Evolutionary conservation across 2,113 vertebrate genomes (phyloP).

Genomic region (Onychostruthus taczanowskii): DNA sequence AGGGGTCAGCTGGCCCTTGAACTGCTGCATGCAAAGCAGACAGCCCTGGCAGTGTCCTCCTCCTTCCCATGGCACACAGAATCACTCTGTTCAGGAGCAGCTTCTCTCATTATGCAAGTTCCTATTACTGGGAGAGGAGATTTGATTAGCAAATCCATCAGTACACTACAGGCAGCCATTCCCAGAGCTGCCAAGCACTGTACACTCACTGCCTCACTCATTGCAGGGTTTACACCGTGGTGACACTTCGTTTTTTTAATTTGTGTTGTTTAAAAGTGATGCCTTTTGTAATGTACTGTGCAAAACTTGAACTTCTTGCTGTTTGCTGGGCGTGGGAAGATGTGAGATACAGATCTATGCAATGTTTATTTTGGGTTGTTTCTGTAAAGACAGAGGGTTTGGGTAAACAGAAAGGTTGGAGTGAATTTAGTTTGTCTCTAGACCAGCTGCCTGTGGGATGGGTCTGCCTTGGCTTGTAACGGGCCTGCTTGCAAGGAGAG

Average conservation of each 20-base stretch:
- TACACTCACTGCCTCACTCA: background rate
- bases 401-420: background rate
- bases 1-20: background rate
- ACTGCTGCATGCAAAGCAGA: background rate
- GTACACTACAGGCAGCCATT: background rate
- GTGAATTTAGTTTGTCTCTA: background rate
- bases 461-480: background rate
- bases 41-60: background rate
- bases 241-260: background rate
- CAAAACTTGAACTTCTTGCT: constrained; percentile 23
- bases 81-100: background rate
- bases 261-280: background rate
- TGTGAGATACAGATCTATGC: constrained; percentile 32
- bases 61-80: background rate
- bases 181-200: background rate
- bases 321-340: background rate
- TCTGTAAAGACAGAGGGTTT: background rate
- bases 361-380: background rate
- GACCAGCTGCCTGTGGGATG: too few relatives aligned
- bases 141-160: background rate
- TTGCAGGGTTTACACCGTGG: background rate
- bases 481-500: background rate
- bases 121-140: background rate
- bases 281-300: constrained; percentile 4
- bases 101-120: background rate